A percentile compares a stretch with the other conserved stretches of the same genome.
phyloP scores from a whole-genome alignment of 1,140 invertebrate genomes.

The Lepidurus couesii region DNA sequence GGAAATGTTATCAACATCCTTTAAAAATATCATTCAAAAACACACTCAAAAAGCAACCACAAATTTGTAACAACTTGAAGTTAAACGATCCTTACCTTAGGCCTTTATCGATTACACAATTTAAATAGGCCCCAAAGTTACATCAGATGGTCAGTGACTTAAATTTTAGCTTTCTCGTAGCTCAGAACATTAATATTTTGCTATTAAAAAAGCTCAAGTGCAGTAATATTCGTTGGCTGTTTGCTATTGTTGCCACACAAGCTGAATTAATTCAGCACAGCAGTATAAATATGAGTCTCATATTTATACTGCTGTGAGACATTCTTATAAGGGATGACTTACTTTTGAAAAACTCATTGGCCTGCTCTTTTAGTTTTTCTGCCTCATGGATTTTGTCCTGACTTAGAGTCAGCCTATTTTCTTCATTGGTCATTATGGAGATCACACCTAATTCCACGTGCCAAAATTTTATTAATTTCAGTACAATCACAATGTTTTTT shows the following conservation, averaged over 20 bases:
- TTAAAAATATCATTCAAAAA: constrained; percentile 30
- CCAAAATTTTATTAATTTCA: not conserved
- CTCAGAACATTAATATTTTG: too few relatives aligned
- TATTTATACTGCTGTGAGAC: too few relatives aligned
- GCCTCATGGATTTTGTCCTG: constrained; percentile 48
- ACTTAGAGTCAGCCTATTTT: not conserved
- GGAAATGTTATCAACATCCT: constrained; percentile 26
- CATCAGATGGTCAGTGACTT: too few relatives aligned
- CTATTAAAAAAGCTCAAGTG: too few relatives aligned
- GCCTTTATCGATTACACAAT: not conserved
- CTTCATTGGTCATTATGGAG: not conserved
- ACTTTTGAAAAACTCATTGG: constrained; percentile 83
- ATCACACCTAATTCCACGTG: not conserved
- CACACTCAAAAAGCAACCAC: constrained; percentile 25
- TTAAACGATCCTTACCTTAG: constrained; percentile 30
- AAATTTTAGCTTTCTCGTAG: too few relatives aligned
- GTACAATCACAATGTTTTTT: not conserved
- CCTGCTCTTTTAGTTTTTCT: constrained; percentile 71
- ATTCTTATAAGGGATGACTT: constrained; percentile 43
- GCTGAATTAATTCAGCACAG: constrained; percentile 28
- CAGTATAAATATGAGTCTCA: too few relatives aligned
- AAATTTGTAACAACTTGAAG: constrained; percentile 35
- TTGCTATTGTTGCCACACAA: too few relatives aligned
- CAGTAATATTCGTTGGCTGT: too few relatives aligned
- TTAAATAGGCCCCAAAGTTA: too few relatives aligned